Evolutionary conservation across 2,113 vertebrate species (phyloP), one percentile per base, ranked within the genome.

Genomic region (Entomyzon cyanotis): DNA sequence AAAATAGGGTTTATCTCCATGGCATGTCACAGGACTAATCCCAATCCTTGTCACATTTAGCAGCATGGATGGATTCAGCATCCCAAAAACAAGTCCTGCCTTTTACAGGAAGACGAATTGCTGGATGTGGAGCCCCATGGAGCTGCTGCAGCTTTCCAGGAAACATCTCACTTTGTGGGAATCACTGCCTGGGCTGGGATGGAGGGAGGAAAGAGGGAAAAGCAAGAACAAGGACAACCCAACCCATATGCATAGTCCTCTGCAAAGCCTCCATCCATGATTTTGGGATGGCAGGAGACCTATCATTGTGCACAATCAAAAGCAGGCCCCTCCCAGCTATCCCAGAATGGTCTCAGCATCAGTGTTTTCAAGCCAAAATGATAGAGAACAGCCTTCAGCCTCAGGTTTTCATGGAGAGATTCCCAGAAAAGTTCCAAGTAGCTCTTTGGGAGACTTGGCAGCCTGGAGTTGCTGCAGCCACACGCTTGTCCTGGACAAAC

Each of bases 261-360:
- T 78, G 52, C 18, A 62, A 89, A 79, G 44, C 52, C 37, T 78
- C 59, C 21, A 30, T 0, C 24, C 4, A 0, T 3, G 27, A 28
- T 41, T 69, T 65, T 31, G 42, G 84, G 71, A 50, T 53, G 25
- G n/a, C 55, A 55, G 65, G 24, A 85, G 31, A 90, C 5, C 44
- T 35, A 15, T 41, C 33, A 31, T 77, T 11, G 33, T 75, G 77
- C 56, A 82, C 35, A 18, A 50, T 22, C 21, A 63, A 73, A 50
- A 42, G 11, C 7, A 1, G 3, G 15, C 8, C 4, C 30, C 19
- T 3, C 11, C 33, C 9, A 10, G 8, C 42, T n/a, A 50, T 68
- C 28, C 46, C 63, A 47, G 53, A 56, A 13, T 49, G 7, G 24
- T n/a, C 63, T 81, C 42, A 50, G 25, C 28, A 46, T 5, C 33